Base-by-base conservation (phyloP, 1,140 invertebrate species). In the Heterodera schachtii region DNA sequence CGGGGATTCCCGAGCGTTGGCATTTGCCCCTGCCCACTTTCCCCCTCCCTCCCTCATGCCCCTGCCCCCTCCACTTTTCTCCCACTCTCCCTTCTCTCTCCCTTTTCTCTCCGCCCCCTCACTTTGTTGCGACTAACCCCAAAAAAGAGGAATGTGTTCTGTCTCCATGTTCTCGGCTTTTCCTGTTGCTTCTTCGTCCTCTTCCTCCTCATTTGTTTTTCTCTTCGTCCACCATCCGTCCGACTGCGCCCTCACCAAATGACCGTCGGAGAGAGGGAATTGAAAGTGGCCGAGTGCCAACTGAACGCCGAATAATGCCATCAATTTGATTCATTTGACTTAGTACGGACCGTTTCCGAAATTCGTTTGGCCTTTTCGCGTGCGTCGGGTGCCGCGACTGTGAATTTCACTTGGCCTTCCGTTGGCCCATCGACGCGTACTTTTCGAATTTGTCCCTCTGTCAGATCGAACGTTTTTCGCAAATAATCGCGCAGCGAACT, bases 391-490 rank as follows among this genome's bases (percentile, higher is more conserved):
- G 81, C 82, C 41, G 80, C 73, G 2, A 87, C 78, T 43, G 79
- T 82, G 46, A 87, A 87, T 13, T 84, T 66, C 31, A 88, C 81
- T 13, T 82, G 80, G 67, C 88, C 88, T 69, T 88, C 85, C 13
- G 57, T 64, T 19, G 57, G 57, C 70, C 87, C 87, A 47, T 80
- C 79, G 8, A 88, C 74, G 41, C 47, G 75, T n/a, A 86, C 69
- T 52, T 86, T 82, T 43, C 81, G 75, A 47, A 86, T 75, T 19
- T 86, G 80, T 7, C 73, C 43, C 6, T 86, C 82, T 16, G 76
- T 73, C 0, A 86, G n/a, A 9, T 73, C 78, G 73, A 85, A 86
- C 13, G 47, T 81, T 21, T 85, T 76, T 21, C 49, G 78, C 57
- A 86, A 52, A 47, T 85, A 84, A 43, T 83, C 70, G 13, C 70